These are phyloP conservation scores for Drosophila anomelani DNA, from an alignment of 2,888 invertebrate genomes.

Conservation along the genomic window DNA sequence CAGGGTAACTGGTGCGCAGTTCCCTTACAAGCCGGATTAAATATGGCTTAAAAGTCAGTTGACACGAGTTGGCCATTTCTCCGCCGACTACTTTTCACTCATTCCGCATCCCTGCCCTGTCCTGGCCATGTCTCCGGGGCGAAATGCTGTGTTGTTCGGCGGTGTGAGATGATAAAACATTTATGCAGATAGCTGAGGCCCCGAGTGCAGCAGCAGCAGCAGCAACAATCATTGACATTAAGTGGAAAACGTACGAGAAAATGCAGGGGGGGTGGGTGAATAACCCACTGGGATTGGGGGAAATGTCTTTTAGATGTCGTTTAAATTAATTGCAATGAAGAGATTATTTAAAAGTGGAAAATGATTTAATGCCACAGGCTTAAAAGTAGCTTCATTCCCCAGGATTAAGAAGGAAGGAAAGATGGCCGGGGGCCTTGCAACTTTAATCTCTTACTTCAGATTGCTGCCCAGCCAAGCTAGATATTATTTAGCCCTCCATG, in stretches of 20 bases:
- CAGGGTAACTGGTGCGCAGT: conserved; percentile 59
- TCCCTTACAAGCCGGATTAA: conserved; percentile 71
- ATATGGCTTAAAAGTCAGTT: conserved; percentile 79
- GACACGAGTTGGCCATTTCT: conserved; percentile 78
- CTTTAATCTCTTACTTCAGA: conserved; percentile 5
- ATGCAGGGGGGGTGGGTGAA: neutral
- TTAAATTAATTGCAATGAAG: conserved; percentile 64
- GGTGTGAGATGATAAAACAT: conserved; percentile 77
- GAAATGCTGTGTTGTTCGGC: conserved; percentile 55
- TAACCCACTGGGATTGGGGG: conserved; percentile 9
- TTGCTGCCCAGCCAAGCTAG: conserved; percentile 2
- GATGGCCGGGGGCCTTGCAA: neutral
- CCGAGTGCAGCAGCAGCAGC: conserved; percentile 49
- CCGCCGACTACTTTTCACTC: conserved; percentile 42
- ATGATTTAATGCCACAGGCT: conserved; percentile 20
- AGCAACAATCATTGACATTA: conserved; percentile 71
- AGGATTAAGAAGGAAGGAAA: neutral
- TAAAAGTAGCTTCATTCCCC: neutral
- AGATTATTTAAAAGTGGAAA: conserved; percentile 30
- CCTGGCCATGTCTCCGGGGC: conserved; percentile 40
- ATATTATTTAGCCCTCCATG: conserved; percentile 8
- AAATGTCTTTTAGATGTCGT: conserved; percentile 66
- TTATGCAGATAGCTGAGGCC: conserved; percentile 67
- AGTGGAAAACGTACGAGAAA: conserved; percentile 56
- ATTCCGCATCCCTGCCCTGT: conserved; percentile 5